Evolutionary conservation across 2,113 vertebrate genomes (phyloP), one percentile per base, ranked within the genome.

Genomic region (Ochotona curzoniae): DNA sequence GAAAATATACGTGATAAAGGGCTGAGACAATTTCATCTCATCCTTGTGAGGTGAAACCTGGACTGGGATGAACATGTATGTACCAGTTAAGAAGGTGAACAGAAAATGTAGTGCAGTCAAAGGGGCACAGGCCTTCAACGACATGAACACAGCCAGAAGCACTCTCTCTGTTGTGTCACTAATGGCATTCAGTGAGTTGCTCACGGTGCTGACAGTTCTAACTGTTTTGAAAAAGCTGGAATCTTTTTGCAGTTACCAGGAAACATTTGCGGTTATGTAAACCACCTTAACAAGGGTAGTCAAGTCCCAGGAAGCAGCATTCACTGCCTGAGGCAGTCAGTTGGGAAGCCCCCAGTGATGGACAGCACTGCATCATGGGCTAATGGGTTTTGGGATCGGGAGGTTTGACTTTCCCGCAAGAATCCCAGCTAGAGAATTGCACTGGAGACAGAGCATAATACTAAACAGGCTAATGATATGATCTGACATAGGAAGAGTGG

Each of bases 241-340:
- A 97, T 97, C 96, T 96, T 97, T 44, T 97, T 97, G 95, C 93
- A 94, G 97, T 95, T 94, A 95, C 97, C 87, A 96, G 71, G n/a
- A 83, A 91, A 96, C 93, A 93, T 89, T 97, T 93, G 89, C 89
- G 89, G 91, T 97, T 96, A 96, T 95, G 92, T 94, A 98, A 97
- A 95, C 96, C 94, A 93, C 96, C 82, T 93, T 94, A 97, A 98
- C 88, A 94, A 97, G 82, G 89, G 73, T 95, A 97, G 97, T 97
- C 95, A 97, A 96, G 97, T 97, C 96, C 97, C 95, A 97, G 60
- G 87, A 96, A 97, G 95, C 93, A 96, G 83, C 87, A n/a, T 93
- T 92, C 83, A 78, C 93, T 91, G 35, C 93, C 95, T 20, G 54
- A 83, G 66, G 0, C 92, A 94, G 93, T 94, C 97, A 96, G 26